phyloP scores from a whole-genome alignment of 2,888 invertebrate genomes.

The Standfussiana lucernea region DNA sequence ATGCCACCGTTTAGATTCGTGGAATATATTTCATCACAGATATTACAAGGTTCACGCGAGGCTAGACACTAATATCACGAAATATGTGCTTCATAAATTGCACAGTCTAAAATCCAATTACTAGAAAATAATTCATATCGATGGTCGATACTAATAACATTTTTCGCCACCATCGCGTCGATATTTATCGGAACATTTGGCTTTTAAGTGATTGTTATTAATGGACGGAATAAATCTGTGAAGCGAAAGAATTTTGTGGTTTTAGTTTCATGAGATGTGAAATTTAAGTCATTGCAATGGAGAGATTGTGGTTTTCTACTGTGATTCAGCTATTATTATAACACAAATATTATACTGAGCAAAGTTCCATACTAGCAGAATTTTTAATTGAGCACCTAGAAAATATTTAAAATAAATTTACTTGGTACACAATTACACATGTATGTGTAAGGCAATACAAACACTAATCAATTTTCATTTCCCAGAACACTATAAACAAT shows the following conservation, averaged over 20 bases:
- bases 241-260: not conserved
- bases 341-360: not conserved
- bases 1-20: conserved; percentile 17
- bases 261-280: conserved; percentile 11
- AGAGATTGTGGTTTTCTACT: not conserved
- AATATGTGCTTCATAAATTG: conserved; percentile 54
- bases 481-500: conserved; percentile 40
- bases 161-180: conserved; percentile 27
- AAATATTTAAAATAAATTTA: conserved; percentile 14
- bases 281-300: not conserved
- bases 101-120: conserved; percentile 57
- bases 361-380: not conserved
- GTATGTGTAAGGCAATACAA: not conserved
- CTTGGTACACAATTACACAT: not conserved
- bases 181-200: conserved; percentile 32
- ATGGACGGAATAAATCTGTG: conserved; percentile 40
- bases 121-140: conserved; percentile 52
- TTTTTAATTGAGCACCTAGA: not conserved
- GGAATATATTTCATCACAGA: conserved; percentile 34
- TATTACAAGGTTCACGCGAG: conserved; percentile 29
- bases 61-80: conserved; percentile 37
- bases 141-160: conserved; percentile 50
- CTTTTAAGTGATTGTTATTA: conserved; percentile 57
- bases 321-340: not conserved
- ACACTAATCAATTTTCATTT: conserved; percentile 45